These are phyloP conservation scores for Cariama cristata DNA, from an alignment of 2,113 vertebrate genomes.

Conservation along the genomic window DNA sequence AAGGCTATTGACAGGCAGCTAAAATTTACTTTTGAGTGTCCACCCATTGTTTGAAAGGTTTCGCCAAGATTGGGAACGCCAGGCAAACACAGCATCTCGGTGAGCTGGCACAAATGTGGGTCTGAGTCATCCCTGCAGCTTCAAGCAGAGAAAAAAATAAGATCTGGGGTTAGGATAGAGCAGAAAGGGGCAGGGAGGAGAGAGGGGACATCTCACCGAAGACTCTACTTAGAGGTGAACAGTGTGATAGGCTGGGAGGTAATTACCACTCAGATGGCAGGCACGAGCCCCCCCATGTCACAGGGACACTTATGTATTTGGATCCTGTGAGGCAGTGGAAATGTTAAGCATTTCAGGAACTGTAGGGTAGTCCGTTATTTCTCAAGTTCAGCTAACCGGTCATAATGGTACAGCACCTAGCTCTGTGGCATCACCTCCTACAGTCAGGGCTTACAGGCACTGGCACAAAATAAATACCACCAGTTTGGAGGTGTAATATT, in stretches of 20 bases:
- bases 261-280: not conserved
- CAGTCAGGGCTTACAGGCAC: not conserved
- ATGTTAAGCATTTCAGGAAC: not conserved
- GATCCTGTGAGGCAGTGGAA: not conserved
- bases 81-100: not conserved
- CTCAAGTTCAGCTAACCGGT: not conserved
- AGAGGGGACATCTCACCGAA: not conserved
- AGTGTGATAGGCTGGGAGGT: not conserved
- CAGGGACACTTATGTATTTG: not conserved
- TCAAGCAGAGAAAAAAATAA: not conserved
- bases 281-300: not conserved
- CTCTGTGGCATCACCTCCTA: not conserved
- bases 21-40: not conserved
- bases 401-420: not conserved
- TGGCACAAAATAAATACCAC: not conserved
- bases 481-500: not conserved
- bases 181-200: not conserved
- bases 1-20: not conserved
- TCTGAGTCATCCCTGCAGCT: not conserved
- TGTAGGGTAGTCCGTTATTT: not conserved
- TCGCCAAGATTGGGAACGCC: not conserved
- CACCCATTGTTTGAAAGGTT: not conserved
- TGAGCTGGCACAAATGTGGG: not conserved
- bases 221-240: not conserved
- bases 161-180: not conserved